Evolutionary conservation across 2,888 invertebrate genomes (phyloP), one percentile per base, ranked within the genome.

Genomic region (Cephus sareptanus): DNA sequence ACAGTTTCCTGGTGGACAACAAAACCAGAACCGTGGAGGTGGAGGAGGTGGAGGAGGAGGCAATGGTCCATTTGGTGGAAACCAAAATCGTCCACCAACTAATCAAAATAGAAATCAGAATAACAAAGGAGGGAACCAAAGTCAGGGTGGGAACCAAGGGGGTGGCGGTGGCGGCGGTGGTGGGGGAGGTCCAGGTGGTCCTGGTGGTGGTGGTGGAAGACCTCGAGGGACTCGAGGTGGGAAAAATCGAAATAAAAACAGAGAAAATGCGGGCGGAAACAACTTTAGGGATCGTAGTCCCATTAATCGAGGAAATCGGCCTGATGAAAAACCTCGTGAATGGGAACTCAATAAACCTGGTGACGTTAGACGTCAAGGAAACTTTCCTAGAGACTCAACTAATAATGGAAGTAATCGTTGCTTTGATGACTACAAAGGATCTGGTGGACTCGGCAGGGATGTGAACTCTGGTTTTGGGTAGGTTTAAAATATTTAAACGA

Each of bases 261-360:
- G 85, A 70, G 88, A 88, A 69, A 84, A 79, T 37, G 73, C 81
- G 0, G 80, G 75, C 4, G 86, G 85, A 15, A 87, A 85, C 79
- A 90, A 83, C 76, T 91, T 90, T 71, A 82, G 91, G 76, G 91
- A 91, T 82, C 87, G 91, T 68, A 91, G 91, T 80, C 91, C 91
- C 15, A 79, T 91, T 68, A 85, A 84, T 37, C 88, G 91, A 33
- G 85, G 80, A 68, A 87, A 89, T 33, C 88, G 85, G 35, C 86
- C 83, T 76, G 56, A 35, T 37, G 85, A 82, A 35, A 75, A 73
- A 33, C 73, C 56, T 40, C 80, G 87, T 34, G 88, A 86, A 71
- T 89, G 90, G 88, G 89, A 89, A 81, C 86, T 83, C 77, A 85
- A 86, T 69, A 88, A 89, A 81, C 85, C 83, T 70, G 85, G 83